Base-by-base conservation (phyloP, 2,888 invertebrate genomes). In the Andricus curvator region DNA sequence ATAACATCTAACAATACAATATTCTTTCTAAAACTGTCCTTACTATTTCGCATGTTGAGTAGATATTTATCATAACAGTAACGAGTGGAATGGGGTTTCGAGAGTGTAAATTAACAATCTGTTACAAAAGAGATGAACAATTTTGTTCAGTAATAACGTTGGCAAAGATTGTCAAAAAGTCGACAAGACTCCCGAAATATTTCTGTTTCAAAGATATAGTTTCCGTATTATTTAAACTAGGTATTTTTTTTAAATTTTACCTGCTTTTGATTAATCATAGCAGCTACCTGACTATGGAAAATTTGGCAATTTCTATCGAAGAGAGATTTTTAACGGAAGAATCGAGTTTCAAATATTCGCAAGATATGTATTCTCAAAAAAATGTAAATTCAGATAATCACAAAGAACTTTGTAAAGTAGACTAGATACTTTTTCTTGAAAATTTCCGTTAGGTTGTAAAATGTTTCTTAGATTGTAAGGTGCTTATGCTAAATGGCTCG, bases 1-100 rank as follows among this genome's bases (percentile, higher is more conserved):
- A 65, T 78, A 78, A 78, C 66, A 65, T 65, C 66, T 65, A 78
- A 65, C 62, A n/a, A 22, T 77, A 77, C 65, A 78, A 78, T 44
- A 64, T 78, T 65, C 65, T 65, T 66, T 78, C 65, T 78, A 78
- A 41, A 78, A 78, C 74, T 74, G 51, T 74, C 56, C 33, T 74
- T 74, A 74, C 74, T 74, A 74, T 74, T 74, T 74, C 74, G 56
- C 74, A 74, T 74, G 56, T 74, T 33, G 51, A 74, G 74, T 74
- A 74, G 33, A 74, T 74, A 74, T 33, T 74, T 74, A 74, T 74
- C 51, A 74, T 74, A 74, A 56, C 74, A 74, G 11, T 74, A 74
- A 74, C 74, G 74, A 56, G 56, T 74, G 56, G 56, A 74, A 74
- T 74, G 74, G 56, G 74, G 25, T 74, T 56, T 51, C 56, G 56